phyloP scores from a whole-genome alignment of 2,888 invertebrate genomes.

The Leptinotarsa haldemani region DNA sequence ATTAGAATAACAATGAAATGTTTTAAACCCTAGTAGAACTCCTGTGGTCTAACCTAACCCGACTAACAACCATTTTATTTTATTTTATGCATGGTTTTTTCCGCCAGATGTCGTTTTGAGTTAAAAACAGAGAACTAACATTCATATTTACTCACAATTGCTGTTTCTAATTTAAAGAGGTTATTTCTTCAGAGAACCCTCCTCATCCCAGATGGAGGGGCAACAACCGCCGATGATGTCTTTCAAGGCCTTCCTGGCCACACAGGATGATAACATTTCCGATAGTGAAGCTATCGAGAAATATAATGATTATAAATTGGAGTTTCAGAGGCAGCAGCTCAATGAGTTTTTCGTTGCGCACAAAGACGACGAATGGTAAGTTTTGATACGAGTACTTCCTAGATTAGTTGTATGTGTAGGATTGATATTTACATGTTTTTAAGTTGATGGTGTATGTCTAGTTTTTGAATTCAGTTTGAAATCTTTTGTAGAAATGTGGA shows the following conservation, averaged over 20 bases:
- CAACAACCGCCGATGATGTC: constrained; percentile 97
- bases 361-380: constrained; percentile 99
- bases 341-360: constrained; percentile 99
- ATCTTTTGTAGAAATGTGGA: background rate
- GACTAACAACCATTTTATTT: background rate
- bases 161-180: constrained; percentile 35
- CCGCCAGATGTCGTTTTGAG: constrained; percentile 41
- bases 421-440: background rate
- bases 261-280: constrained; percentile 97
- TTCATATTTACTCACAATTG: constrained; percentile 24
- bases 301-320: constrained; percentile 98
- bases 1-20: too few relatives aligned
- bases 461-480: constrained; percentile 12
- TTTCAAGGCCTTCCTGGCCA: constrained; percentile 94
- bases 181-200: constrained; percentile 66
- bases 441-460: constrained; percentile 28
- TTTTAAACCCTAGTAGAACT: too few relatives aligned
- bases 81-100: constrained; percentile 34
- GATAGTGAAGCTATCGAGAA: constrained; percentile 96
- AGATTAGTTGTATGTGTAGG: constrained; percentile 5
- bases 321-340: constrained; percentile 94
- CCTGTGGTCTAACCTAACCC: constrained; percentile 8
- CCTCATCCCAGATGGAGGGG: constrained; percentile 62
- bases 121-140: constrained; percentile 30
- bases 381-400: constrained; percentile 4